phyloP scores from a whole-genome alignment of 2,888 invertebrate species.

The Shargacucullia verbasci region DNA sequence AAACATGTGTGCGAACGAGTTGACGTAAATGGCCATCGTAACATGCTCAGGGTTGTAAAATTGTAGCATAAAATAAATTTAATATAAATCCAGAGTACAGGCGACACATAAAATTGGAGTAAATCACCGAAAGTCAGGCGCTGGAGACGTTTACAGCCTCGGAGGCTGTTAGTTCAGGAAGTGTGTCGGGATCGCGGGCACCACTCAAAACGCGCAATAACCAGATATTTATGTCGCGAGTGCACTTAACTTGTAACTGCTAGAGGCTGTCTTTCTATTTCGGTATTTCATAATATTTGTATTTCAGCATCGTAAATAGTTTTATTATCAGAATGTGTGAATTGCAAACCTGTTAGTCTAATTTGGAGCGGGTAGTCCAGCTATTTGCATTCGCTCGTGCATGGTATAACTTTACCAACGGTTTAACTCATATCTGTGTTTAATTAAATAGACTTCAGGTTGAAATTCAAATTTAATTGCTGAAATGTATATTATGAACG shows the following conservation, averaged over 20 bases:
- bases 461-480: conserved; percentile 14
- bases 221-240: conserved; percentile 74
- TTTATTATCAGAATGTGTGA: conserved; percentile 10
- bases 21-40: conserved; percentile 73
- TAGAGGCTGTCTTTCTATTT: conserved; percentile 49
- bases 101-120: conserved; percentile 87
- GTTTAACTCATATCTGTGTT: conserved; percentile 31
- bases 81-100: conserved; percentile 84
- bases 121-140: conserved; percentile 88
- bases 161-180: conserved; percentile 84
- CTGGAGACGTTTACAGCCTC: conserved; percentile 86
- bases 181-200: conserved; percentile 68
- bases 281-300: not conserved
- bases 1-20: conserved; percentile 65
- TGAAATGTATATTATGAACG: not conserved
- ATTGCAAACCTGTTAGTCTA: conserved; percentile 16
- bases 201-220: conserved; percentile 77
- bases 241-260: conserved; percentile 62
- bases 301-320: conserved; percentile 4
- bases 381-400: conserved; percentile 31
- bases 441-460: conserved; percentile 28
- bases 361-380: conserved; percentile 17
- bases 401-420: conserved; percentile 32
- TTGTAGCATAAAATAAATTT: conserved; percentile 85
- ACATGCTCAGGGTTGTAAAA: conserved; percentile 84